These are phyloP conservation scores for Caenorhabditis zanzibari DNA, from an alignment of 2,888 invertebrate genomes.

Conservation along the genomic window DNA sequence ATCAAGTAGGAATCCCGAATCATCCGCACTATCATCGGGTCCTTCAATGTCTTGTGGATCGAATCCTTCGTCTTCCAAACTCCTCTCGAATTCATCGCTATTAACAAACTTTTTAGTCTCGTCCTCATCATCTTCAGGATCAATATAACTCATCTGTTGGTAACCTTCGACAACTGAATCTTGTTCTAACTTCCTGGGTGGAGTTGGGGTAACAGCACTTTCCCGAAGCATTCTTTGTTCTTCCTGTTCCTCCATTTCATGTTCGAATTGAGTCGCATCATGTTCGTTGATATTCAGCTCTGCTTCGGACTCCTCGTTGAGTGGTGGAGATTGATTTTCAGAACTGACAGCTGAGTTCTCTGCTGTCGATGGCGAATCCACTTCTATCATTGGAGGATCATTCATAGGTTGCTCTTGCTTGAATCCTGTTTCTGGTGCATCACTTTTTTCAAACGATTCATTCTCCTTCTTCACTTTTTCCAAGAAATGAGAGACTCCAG, in stretches of 20 bases:
- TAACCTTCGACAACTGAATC: not conserved
- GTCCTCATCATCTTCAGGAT: constrained; percentile 51
- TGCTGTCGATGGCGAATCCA: not conserved
- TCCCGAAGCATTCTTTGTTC: constrained; percentile 23
- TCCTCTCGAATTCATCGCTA: constrained; percentile 45
- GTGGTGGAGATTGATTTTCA: not conserved
- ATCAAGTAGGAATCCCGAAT: constrained; percentile 52
- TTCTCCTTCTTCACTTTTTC: constrained; percentile 31
- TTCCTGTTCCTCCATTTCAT: constrained; percentile 42
- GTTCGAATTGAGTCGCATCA: constrained; percentile 39
- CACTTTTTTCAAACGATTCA: constrained; percentile 6
- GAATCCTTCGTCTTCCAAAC: constrained; percentile 35
- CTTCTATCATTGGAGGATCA: not conserved
- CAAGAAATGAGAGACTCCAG: constrained; percentile 36
- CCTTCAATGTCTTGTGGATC: not conserved
- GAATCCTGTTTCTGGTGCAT: not conserved
- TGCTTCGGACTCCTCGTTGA: constrained; percentile 20
- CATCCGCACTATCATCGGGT: constrained; percentile 36
- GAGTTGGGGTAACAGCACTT: constrained; percentile 7
- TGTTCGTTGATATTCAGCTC: constrained; percentile 16
- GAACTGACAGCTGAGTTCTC: not conserved
- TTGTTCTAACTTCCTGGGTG: not conserved
- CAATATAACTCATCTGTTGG: not conserved
- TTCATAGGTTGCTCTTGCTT: not conserved
- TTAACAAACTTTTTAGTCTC: constrained; percentile 47